phyloP scores from a whole-genome alignment of 2,797 vertebrate genomes.

The Halcyon badia region DNA sequence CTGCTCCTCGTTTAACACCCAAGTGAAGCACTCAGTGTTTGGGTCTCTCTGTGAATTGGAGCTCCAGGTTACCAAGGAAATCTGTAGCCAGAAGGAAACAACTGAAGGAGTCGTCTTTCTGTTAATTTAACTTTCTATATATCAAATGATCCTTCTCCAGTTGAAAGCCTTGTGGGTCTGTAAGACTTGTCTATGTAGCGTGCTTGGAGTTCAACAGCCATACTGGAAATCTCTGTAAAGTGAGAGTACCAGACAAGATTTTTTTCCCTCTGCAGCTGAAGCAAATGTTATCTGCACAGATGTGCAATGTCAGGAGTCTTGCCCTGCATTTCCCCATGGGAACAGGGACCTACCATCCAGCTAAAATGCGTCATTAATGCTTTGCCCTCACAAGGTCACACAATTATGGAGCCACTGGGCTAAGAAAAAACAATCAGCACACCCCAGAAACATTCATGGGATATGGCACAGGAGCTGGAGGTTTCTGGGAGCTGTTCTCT shows the following conservation, averaged over 20 bases:
- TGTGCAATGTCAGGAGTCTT: background rate
- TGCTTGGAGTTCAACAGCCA: background rate
- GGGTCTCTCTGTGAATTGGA: background rate
- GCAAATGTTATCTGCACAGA: background rate
- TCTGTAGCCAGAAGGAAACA: background rate
- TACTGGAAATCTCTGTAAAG: background rate
- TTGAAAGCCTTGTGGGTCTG: background rate
- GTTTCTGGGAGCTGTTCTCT: background rate
- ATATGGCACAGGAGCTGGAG: background rate
- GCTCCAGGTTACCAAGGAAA: background rate
- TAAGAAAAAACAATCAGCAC: background rate
- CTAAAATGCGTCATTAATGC: background rate
- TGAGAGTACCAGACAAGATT: background rate
- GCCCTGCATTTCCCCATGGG: background rate
- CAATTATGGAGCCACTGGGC: background rate
- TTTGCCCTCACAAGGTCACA: background rate
- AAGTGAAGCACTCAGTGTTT: background rate
- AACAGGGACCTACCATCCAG: background rate
- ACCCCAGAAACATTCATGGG: background rate
- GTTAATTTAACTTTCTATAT: background rate
- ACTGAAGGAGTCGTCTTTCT: background rate
- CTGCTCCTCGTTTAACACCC: background rate
- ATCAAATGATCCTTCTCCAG: background rate
- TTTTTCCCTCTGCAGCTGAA: background rate
- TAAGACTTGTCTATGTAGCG: background rate